A percentile compares a stretch with the other conserved stretches of the same genome.
These are phyloP conservation scores for Arizona elegans DNA, from an alignment of 2,113 vertebrate species.

Conservation along the genomic window DNA sequence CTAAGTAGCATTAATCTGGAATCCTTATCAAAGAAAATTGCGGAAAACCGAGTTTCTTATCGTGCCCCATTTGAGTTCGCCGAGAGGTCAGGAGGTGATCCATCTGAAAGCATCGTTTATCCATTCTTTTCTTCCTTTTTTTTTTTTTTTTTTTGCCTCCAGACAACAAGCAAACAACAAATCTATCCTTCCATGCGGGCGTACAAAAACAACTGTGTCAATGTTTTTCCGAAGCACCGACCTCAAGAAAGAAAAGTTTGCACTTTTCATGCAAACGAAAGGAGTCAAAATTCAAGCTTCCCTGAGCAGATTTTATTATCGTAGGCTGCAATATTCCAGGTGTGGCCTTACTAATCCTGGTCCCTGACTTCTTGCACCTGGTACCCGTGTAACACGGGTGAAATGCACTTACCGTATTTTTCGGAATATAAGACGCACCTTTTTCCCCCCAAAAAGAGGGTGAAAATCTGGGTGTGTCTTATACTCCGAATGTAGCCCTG, in stretches of 20 bases:
- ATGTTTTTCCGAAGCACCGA: background rate
- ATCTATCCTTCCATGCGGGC: background rate
- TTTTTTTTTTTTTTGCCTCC: background rate
- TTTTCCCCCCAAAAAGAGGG: too few relatives aligned
- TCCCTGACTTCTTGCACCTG: too few relatives aligned
- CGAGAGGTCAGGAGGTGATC: slow-evolving; percentile 40
- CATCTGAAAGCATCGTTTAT: slow-evolving; percentile 39
- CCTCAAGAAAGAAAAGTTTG: slow-evolving; percentile 29
- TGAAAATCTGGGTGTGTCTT: too few relatives aligned
- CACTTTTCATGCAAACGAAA: slow-evolving; percentile 19
- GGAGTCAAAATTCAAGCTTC: background rate
- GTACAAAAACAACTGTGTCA: slow-evolving; percentile 24
- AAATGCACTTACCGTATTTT: too few relatives aligned
- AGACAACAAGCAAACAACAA: background rate
- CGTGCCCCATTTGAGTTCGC: slow-evolving; percentile 39
- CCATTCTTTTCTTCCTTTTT: background rate
- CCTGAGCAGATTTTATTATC: background rate
- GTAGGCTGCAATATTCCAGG: too few relatives aligned
- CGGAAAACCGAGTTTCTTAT: slow-evolving; percentile 42
- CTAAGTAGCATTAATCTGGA: slow-evolving; percentile 66
- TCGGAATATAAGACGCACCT: too few relatives aligned
- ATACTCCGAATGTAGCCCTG: too few relatives aligned
- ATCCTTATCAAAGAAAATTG: slow-evolving; percentile 62
- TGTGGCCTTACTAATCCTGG: too few relatives aligned
- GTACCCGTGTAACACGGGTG: too few relatives aligned